Evolutionary conservation across 2,888 invertebrate genomes (phyloP).

Genomic region (Liodrosophila aerea): DNA sequence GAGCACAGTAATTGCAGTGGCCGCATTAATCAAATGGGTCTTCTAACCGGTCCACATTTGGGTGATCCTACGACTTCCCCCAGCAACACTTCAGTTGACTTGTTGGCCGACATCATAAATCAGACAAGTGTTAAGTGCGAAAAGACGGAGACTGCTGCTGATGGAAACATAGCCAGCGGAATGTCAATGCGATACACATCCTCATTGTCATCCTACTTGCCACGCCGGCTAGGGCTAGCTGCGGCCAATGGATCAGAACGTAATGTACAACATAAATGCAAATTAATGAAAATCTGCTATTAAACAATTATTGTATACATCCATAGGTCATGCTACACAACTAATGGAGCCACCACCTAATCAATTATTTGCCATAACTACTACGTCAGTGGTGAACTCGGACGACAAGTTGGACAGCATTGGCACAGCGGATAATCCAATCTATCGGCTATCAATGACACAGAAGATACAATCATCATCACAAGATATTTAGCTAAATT

Average conservation of each 20-base stretch:
- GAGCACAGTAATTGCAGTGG: conserved; percentile 53
- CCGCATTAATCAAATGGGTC: conserved; percentile 34
- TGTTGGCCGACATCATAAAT: conserved; percentile 48
- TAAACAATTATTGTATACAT: too few relatives aligned
- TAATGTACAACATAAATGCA: background rate
- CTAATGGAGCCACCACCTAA: too few relatives aligned
- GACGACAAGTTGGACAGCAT: conserved; percentile 9
- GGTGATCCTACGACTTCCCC: conserved; percentile 25
- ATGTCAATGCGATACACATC: too few relatives aligned
- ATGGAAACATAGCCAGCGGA: too few relatives aligned
- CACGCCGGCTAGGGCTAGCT: too few relatives aligned
- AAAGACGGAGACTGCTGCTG: conserved; percentile 11
- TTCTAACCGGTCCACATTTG: conserved; percentile 15
- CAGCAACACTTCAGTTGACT: conserved; percentile 32
- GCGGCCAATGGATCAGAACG: too few relatives aligned
- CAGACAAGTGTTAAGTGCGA: conserved; percentile 34
- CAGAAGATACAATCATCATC: background rate
- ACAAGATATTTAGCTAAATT: conserved; percentile 56
- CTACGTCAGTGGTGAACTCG: too few relatives aligned
- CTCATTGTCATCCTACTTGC: conserved; percentile 1
- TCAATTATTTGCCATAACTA: too few relatives aligned
- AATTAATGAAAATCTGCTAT: conserved; percentile 13
- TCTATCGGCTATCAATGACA: too few relatives aligned
- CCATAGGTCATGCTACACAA: too few relatives aligned
- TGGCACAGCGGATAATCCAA: conserved; percentile 15